Evolutionary conservation across 2,888 invertebrate species (phyloP).

Genomic region (Cylindroiulus punctatus): DNA sequence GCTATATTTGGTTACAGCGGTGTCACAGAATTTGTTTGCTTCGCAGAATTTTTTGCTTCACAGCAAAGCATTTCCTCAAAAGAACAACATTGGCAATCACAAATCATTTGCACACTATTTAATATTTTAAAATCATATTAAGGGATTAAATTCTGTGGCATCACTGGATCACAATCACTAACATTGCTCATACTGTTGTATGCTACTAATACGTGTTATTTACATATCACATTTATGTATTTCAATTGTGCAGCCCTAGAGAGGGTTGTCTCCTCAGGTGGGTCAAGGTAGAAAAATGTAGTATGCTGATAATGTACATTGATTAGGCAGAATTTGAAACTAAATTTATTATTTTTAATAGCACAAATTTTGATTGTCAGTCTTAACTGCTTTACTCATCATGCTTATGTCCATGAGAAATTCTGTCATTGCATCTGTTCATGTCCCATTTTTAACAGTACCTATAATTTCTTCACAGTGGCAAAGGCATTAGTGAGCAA

Average conservation of each 20-base stretch:
- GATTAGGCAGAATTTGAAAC: too few species aligned
- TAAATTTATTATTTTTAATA: too few species aligned
- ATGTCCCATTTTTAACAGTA: background rate
- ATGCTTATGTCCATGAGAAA: too few species aligned
- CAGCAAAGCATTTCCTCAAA: too few species aligned
- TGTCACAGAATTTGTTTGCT: too few species aligned
- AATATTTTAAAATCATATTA: too few species aligned
- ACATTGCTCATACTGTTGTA: background rate
- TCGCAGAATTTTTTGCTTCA: too few species aligned
- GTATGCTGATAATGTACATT: background rate
- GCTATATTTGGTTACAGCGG: too few species aligned
- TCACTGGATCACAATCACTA: background rate
- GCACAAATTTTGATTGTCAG: too few species aligned
- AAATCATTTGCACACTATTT: too few species aligned
- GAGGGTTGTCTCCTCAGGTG: slow-evolving; percentile 39
- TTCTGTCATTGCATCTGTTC: background rate
- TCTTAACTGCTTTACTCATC: too few species aligned
- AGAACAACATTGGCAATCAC: too few species aligned
- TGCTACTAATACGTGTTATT: background rate
- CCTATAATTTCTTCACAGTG: slow-evolving; percentile 46
- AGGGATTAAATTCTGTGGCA: background rate
- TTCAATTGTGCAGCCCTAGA: slow-evolving; percentile 25
- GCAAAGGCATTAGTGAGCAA: slow-evolving; percentile 64
- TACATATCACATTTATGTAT: background rate
- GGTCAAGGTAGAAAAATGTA: background rate